phyloP scores from a whole-genome alignment of 2,797 vertebrate species.

The Morelia viridis region DNA sequence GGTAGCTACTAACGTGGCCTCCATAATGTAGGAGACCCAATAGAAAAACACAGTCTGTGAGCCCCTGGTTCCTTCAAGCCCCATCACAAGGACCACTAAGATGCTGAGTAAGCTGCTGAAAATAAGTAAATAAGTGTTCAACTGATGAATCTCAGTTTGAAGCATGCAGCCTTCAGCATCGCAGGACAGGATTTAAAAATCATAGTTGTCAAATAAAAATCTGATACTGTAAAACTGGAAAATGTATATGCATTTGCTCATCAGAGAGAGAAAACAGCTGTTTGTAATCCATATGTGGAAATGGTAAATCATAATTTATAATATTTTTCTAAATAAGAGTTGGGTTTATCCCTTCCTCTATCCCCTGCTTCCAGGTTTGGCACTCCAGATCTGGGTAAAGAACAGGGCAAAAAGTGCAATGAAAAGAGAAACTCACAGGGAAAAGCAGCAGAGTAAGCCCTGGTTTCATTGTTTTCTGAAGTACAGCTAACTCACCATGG shows the following conservation, averaged over 20 bases:
- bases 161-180: background rate
- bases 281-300: background rate
- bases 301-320: conserved; percentile 62
- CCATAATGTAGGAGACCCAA: background rate
- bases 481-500: conserved; percentile 68
- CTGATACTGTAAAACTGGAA: background rate
- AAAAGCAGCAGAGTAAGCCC: background rate
- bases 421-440: background rate
- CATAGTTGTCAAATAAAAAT: background rate
- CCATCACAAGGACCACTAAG: background rate
- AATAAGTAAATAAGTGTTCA: background rate
- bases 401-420: conserved; percentile 59
- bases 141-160: background rate
- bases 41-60: background rate
- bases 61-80: background rate
- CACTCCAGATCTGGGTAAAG: conserved; percentile 67
- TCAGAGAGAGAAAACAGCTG: background rate
- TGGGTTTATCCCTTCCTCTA: conserved; percentile 77
- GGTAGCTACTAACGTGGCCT: background rate
- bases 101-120: background rate
- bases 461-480: conserved; percentile 67
- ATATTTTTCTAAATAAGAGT: conserved; percentile 60
- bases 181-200: background rate
- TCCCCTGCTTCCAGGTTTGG: conserved; percentile 75
- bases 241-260: background rate